Base-by-base conservation (phyloP, 2,888 invertebrate genomes). In the Lasioglossum vierecki region DNA sequence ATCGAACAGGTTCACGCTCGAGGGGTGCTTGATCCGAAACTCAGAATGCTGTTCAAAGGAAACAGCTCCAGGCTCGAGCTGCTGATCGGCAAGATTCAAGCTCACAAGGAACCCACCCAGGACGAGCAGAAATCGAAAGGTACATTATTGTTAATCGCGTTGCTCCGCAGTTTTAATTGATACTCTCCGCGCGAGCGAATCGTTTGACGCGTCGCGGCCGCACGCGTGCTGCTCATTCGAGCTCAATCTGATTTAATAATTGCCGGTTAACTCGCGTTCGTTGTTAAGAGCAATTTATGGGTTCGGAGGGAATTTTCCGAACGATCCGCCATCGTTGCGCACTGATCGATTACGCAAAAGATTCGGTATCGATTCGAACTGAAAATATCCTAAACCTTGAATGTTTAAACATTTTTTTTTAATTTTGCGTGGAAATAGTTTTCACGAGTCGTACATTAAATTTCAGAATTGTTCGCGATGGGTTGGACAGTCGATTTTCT, bases 31-130 rank as follows among this genome's bases (percentile, higher is more conserved):
- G 63, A 80, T 73, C 39, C 11, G 66, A 41, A 22, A 49, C 22
- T 46, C 93, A 96, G 95, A 94, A 98, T 98, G 98, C 96, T 98
- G 95, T 98, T 98, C 96, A 98, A 98, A 95, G 98, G 98, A 88
- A 98, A 98, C 95, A 98, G 98, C 96, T 97, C 97, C 94, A 96
- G 97, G 92, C 95, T 98, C 94, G 98, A 98, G 95, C 97, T 97
- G 94, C 96, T 98, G 92, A 98, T 98, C 91, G 98, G 98, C 95
- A 98, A 98, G 95, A 98, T 98, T 91, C 98, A 98, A 95, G 97
- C 97, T 8, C 97, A 97, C 92, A 98, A 98, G 95, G 98, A 98
- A 94, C 97, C 97, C 9, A 82, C 81, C 6, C 90, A 93, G 89
- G 91, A 91, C 72, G 89, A 91, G 53, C 75, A 91, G 79, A 91